Base-by-base conservation (phyloP, 2,113 vertebrate genomes). In the Elephas maximus region DNA sequence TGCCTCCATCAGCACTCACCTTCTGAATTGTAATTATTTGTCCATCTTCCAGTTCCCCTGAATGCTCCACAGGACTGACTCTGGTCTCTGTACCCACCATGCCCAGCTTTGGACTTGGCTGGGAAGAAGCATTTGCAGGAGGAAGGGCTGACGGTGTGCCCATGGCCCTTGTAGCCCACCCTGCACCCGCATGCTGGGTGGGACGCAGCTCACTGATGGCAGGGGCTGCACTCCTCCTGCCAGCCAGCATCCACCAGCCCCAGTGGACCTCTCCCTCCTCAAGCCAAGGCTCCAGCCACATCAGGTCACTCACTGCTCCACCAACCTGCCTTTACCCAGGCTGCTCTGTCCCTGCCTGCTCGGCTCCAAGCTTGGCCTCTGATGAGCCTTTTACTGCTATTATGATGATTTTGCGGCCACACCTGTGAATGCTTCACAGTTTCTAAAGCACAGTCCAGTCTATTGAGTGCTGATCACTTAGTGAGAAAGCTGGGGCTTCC, bases 261-360 rank as follows among this genome's bases (percentile, higher is more conserved):
- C 24, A 10, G 78, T 4, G 21, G 79, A 30, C 51, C 79, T 44
- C 30, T 85, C 37, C 53, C 21, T 7, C 11, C 26, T 79, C 69
- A 41, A 2, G 17, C 23, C 10, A 20, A 62, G 20, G 62, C 41
- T 62, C 57, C 5, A 41, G 78, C 4, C 90, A 41, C 28, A 41
- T 10, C 0, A 0, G 62, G 1, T 44, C 74, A 37, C 21, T 12
- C 23, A 33, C 2, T 8, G n/a, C 20, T 24, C 73, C 6, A 15
- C 8, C 51, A 65, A 3, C 24, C 88, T 73, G 37, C 44, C 65
- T 90, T 24, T 45, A 45, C 24, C 57, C 37, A 18, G 71, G 53
- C 6, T 1, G 8, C 45, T 37, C 62, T 41, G 73, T 37, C 45
- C 28, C 41, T 81, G 60, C 24, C 74, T 26, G 9, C 10, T 71